A percentile compares a stretch with the other conserved stretches of the same genome.
phyloP scores from a whole-genome alignment of 2,113 vertebrate species.

The Leptobrachium leishanense region DNA sequence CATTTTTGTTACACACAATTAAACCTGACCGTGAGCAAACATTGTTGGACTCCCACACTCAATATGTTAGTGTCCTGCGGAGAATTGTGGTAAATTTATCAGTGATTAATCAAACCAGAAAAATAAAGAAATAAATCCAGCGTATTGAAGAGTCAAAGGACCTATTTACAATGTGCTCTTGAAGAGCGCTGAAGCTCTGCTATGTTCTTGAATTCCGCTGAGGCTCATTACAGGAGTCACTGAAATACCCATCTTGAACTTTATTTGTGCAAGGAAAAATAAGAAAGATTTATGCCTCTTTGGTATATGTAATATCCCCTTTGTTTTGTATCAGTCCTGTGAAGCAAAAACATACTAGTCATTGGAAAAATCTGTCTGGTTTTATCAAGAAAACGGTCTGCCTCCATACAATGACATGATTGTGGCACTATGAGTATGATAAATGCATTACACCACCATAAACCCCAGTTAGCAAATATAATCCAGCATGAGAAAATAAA shows the following conservation, averaged over 20 bases:
- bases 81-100: conserved; percentile 10
- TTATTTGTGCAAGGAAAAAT: conserved; percentile 28
- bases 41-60: neutral
- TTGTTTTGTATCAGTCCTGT: conserved; percentile 41
- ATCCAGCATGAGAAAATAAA: conserved; percentile 43
- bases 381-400: conserved; percentile 35
- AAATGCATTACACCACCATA: conserved; percentile 36
- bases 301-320: conserved; percentile 33
- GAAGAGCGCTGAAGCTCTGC: conserved; percentile 12
- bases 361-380: conserved; percentile 31
- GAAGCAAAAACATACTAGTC: conserved; percentile 41
- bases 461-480: conserved; percentile 39
- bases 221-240: conserved; percentile 37
- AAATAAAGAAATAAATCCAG: conserved; percentile 24
- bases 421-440: conserved; percentile 37
- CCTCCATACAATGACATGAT: conserved; percentile 35
- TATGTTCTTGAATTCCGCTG: conserved; percentile 21
- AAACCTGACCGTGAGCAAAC: conserved; percentile 9
- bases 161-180: conserved; percentile 16
- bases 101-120: conserved; percentile 6
- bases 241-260: conserved; percentile 34
- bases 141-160: neutral
- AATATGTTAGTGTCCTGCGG: neutral
- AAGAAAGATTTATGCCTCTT: conserved; percentile 34
- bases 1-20: neutral